Conservation (phyloP, 92 coral and sea anemone genomes). For the Chrysogorgia sp. region DNA sequence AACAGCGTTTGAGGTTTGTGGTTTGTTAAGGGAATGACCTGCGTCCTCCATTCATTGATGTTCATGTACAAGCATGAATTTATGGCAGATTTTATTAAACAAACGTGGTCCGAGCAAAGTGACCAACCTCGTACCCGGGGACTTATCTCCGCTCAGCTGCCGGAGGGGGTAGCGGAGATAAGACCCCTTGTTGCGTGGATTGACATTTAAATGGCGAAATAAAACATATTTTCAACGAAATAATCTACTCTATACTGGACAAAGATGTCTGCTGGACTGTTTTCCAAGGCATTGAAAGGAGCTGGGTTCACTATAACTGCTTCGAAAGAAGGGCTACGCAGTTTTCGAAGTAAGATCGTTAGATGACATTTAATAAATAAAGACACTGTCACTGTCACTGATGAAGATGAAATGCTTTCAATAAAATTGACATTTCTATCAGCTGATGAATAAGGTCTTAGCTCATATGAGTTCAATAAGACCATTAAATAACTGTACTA, state of each 20-base stretch:
- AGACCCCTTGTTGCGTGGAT: not conserved
- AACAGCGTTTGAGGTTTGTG: not conserved
- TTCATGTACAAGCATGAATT: not conserved
- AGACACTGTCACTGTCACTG: not conserved
- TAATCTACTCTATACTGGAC: not conserved
- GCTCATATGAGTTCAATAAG: not conserved
- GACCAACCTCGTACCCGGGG: no score
- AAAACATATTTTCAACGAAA: not conserved
- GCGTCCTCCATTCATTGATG: not conserved
- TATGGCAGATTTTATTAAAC: not conserved
- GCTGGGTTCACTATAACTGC: conserved; percentile 77
- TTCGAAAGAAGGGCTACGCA: conserved; percentile 71
- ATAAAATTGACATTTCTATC: no score
- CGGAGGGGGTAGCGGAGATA: no score
- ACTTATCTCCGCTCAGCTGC: no score
- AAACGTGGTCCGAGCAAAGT: no score
- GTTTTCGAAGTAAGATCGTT: conserved; percentile 52
- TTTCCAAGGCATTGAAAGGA: conserved; percentile 86
- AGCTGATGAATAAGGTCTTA: not conserved
- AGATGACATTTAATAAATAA: not conserved
- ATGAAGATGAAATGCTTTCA: not conserved
- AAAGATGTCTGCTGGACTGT: conserved; percentile 68
- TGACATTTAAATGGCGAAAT: not conserved
- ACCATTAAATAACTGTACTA: no score
- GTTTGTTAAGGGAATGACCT: not conserved